These are phyloP conservation scores for Neocloeon triangulifer DNA, from an alignment of 1,140 invertebrate genomes.

Conservation along the genomic window DNA sequence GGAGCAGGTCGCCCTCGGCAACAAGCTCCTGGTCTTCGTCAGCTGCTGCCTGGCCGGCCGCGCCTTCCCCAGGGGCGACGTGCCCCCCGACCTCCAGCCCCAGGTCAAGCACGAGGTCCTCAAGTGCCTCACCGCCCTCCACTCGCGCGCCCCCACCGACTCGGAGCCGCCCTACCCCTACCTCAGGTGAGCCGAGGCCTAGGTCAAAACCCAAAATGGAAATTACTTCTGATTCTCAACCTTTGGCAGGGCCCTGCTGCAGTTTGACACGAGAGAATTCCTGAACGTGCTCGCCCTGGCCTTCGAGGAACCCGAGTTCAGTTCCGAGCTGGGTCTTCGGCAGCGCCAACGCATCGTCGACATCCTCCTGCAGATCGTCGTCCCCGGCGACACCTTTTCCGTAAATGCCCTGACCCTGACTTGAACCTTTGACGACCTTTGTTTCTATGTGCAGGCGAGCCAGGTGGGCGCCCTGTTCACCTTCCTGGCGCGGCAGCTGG, in stretches of 20 bases:
- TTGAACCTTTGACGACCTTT: conserved; percentile 4
- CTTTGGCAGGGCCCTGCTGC: conserved; percentile 38
- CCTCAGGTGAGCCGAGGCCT: conserved; percentile 20
- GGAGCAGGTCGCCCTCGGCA: conserved; percentile 36
- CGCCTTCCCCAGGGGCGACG: conserved; percentile 68
- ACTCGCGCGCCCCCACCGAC: conserved; percentile 38
- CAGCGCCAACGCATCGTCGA: conserved; percentile 58
- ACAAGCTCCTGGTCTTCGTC: conserved; percentile 76
- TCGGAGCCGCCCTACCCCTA: conserved; percentile 56
- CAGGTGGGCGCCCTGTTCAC: conserved; percentile 47
- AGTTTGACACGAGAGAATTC: conserved; percentile 74
- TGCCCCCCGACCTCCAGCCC: conserved; percentile 41
- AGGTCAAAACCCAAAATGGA: conserved; percentile 1
- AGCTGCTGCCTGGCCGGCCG: conserved; percentile 84
- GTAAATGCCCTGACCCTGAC: too few species aligned
- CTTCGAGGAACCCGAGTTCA: conserved; percentile 66
- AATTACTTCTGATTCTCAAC: neutral
- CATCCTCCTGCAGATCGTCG: conserved; percentile 54
- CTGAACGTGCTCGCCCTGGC: conserved; percentile 72
- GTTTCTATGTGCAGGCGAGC: conserved; percentile 18
- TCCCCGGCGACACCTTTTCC: conserved; percentile 39
- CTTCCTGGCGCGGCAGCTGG: conserved; percentile 46
- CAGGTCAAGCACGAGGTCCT: conserved; percentile 16
- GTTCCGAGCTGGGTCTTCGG: conserved; percentile 41
- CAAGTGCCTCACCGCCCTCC: conserved; percentile 24